Percentiles rank a stretch among this genome's conserved stretches.
phyloP scores from a whole-genome alignment of 2,797 vertebrate genomes.

The Synaphobranchus kaupii region DNA sequence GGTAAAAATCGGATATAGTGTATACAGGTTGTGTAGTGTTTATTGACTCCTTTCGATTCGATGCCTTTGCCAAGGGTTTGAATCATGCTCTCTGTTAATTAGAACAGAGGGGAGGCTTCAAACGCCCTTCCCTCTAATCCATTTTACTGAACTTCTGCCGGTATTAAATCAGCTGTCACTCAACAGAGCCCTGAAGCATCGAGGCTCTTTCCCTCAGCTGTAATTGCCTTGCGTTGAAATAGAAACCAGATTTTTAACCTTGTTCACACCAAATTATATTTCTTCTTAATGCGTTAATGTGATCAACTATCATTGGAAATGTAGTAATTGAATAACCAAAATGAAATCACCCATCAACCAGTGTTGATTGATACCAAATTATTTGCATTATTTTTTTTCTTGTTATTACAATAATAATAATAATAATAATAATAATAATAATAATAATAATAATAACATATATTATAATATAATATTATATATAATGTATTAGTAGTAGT shows the following conservation, averaged over 20 bases:
- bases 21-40: constrained; percentile 60
- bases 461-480: no score
- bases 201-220: constrained; percentile 34
- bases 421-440: no score
- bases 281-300: background rate
- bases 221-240: constrained; percentile 33
- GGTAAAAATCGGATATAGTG: constrained; percentile 58
- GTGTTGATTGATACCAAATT: background rate
- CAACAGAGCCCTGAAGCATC: constrained; percentile 58
- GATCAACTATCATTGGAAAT: background rate
- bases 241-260: constrained; percentile 26
- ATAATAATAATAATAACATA: no score
- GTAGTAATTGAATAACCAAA: constrained; percentile 11
- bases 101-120: constrained; percentile 71
- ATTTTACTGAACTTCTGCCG: constrained; percentile 73
- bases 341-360: background rate
- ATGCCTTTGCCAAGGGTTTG: constrained; percentile 72
- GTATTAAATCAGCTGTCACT: constrained; percentile 63
- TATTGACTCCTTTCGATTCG: constrained; percentile 45
- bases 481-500: no score
- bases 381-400: background rate
- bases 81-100: constrained; percentile 81
- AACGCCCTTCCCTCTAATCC: constrained; percentile 71
- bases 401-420: no score
- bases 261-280: constrained; percentile 11